Evolutionary conservation across 2,797 vertebrate genomes (phyloP), one percentile per base, ranked within the genome.

Genomic region (Acipenser oxyrinchus): DNA sequence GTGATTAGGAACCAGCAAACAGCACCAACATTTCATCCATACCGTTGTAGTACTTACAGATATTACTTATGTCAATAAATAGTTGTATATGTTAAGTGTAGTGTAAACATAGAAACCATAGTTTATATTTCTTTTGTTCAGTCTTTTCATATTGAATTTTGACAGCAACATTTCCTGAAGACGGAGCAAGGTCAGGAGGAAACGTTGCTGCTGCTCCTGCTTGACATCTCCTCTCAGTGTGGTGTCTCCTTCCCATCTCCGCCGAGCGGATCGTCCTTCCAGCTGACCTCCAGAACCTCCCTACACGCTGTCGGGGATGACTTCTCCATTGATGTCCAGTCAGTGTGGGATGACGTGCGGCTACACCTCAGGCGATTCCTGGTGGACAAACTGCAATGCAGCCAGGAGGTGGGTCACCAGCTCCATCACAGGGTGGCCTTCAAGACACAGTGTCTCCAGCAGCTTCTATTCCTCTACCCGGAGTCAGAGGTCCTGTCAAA

Each of bases 391-490:
- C 83, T 98, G 74, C 86, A 88, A 68, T 81, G 53, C 72, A 68
- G 79, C 68, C 76, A 77, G 74, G 72, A 75, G 71, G 48, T 72
- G 66, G 76, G 65, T 51, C 63, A 74, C 12, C 51, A 72, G 63
- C 72, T 78, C 67, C 83, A 83, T 12, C 79, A 82, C 51, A 81
- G 81, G 61, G 71, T 87, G 65, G 68, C 82, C 23, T 82, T 91
- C 72, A 92, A 88, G 72, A 83, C 79, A 65, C 83, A 82, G 7
- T 88, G 87, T 79, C 79, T 99, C 66, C 91, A 90, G 52, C 90
- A 90, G 15, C 85, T 98, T 70, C 81, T 91, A 60, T 95, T 95
- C 78, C 90, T 98, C 73, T 94, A 93, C 76, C 89, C 95, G 7
- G 89, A 94, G 74, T 77, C 86, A 51, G 94, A 95, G 78, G 92